Base-by-base conservation (phyloP, 30 jellyfish, hydroid and myxozoan species). In the Thelohanellus kitauei region DNA sequence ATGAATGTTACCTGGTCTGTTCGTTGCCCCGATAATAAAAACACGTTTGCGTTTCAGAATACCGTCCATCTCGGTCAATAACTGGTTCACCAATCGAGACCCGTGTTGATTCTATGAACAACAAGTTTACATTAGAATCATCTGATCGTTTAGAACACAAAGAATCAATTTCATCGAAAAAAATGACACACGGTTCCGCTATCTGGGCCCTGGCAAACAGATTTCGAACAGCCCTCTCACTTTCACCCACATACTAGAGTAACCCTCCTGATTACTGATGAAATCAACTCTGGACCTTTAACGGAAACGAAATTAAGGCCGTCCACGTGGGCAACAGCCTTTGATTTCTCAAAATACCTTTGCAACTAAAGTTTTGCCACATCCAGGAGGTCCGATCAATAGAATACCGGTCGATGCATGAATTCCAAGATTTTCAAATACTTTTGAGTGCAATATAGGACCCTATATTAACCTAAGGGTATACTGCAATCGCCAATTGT, bases 351-450 rank as follows among this genome's bases (percentile, higher is more conserved):
- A 5, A 12, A 5, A 27, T 9, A 41, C 51, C 68, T 78, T 78
- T 17, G 97, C 97, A 21, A 78, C 53, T 18, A 78, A 54, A 12
- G 97, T 78, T 43, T 78, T 78, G 32, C 97, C 97, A 40, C 97
- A 78, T 5, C 97, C 97, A 1, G 97, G 97, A n/a, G 97, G 97
- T 11, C 97, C 97, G 6, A 88, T 85, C 1, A 78, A 57, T 2
- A 78, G 65, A 31, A 78, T 65, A 16, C 97, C 97, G 22, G 97
- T 87, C 0, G 97, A 88, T 14, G 57, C 54, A 2, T 57, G 43
- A 9, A 62, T 45, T 3, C 97, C 97, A 20, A 62, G 59, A 2
- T 89, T 45, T 2, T 53, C 87, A 38, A 78, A 78, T 31, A 50
- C 56, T 22, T 57, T 75, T 3, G 65, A 57, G 33, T 78, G 67